These are phyloP conservation scores for Chrysomallon squamiferum DNA, from an alignment of 1,140 invertebrate species.

Conservation along the genomic window DNA sequence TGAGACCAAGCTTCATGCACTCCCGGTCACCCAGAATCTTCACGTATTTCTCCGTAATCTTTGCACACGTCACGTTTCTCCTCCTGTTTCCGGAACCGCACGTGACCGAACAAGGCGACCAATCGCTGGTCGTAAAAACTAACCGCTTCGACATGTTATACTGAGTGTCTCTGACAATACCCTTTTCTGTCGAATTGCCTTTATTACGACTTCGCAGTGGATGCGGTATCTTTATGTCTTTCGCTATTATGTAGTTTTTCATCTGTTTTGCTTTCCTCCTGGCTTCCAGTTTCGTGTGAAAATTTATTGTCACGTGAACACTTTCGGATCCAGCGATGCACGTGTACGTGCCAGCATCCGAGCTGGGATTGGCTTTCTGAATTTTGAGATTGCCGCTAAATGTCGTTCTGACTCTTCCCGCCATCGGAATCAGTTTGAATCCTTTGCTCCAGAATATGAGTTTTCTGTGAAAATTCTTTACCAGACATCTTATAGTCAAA, in stretches of 20 bases:
- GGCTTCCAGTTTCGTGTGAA: slow-evolving; percentile 28
- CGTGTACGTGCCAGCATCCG: slow-evolving; percentile 33
- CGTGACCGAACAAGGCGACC: slow-evolving; percentile 31
- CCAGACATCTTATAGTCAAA: slow-evolving; percentile 33
- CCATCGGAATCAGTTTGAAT: slow-evolving; percentile 29
- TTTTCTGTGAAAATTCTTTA: slow-evolving; percentile 35
- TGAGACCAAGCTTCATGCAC: slow-evolving; percentile 24
- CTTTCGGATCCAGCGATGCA: slow-evolving; percentile 29
- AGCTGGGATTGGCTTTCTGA: slow-evolving; percentile 19
- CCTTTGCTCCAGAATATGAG: slow-evolving; percentile 41
- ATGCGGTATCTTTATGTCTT: neutral
- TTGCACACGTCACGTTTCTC: slow-evolving; percentile 30
- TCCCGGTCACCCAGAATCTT: slow-evolving; percentile 19
- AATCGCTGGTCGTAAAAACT: slow-evolving; percentile 22
- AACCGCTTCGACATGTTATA: slow-evolving; percentile 14
- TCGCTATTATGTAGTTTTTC: slow-evolving; percentile 2
- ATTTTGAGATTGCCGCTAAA: slow-evolving; percentile 35
- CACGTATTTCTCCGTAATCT: slow-evolving; percentile 32
- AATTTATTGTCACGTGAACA: slow-evolving; percentile 24
- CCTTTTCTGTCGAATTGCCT: neutral
- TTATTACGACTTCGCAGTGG: neutral
- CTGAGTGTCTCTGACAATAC: slow-evolving; percentile 4
- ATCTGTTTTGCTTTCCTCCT: slow-evolving; percentile 9
- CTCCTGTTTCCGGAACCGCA: slow-evolving; percentile 36
- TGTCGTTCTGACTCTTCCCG: slow-evolving; percentile 28